Evolutionary conservation across 2,888 invertebrate species (phyloP), one percentile per base, ranked within the genome.

Genomic region (Eurois occulta): DNA sequence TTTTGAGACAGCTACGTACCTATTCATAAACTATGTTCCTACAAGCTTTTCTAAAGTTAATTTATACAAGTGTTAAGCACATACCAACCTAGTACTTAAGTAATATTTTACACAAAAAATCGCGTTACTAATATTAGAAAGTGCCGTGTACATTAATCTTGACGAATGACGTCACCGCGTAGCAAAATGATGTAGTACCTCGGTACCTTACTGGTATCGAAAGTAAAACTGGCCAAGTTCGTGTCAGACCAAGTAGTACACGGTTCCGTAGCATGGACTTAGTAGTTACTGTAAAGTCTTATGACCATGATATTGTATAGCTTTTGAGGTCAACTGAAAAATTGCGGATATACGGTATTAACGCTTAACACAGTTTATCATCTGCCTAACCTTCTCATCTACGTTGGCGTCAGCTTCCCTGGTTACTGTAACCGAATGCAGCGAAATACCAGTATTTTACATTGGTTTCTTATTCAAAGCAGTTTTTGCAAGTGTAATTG

Each of bases 161-260:
- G 72, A 60, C 10, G 48, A 46, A 74, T 84, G 83, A 87, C 87
- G 86, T 88, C 88, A 88, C 32, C 52, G 73, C 48, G 41, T 64
- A 66, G 52, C 28, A 70, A 83, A 80, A 84, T 86, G 80, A 80
- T 73, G 73, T 64, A 55, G 82, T 75, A 67, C 67, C 24, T 24
- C 5, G 24, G 73, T 75, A 48, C 13, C 28, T 41, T 73, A 73
- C 70, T 83, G 82, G 82, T 87, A 87, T 83, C 84, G 88, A 83
- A 81, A 86, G 80, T 85, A 86, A 90, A 91, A 67, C 41, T 28
- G 7, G 28, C 1, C 18, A 48, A 43, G 43, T 60, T 35, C 52
- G 78, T 66, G 24, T 67, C 43, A 24, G 1, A 66, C 1, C 21
- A 60, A 21, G 48, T 1, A 4, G 28, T 35, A 7, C 1, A 7